Evolutionary conservation across 2,888 invertebrate species (phyloP), one percentile per base, ranked within the genome.

Genomic region (Phaonia tiefii): DNA sequence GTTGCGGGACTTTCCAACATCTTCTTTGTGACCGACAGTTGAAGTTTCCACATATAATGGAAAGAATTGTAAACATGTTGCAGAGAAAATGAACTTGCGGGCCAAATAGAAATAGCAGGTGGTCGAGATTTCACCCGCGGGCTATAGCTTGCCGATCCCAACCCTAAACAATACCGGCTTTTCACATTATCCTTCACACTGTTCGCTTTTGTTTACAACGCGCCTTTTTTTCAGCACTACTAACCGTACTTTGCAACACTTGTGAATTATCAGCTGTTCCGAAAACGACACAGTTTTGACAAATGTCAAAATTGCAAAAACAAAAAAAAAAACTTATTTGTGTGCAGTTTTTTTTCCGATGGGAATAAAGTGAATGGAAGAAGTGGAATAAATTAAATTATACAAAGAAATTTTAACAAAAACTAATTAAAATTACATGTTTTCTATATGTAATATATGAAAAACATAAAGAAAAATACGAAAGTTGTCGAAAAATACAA

Each of bases 301-400:
- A 13, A 83, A 83, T 44, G 84, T 84, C 83, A 84, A 81, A 26
- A 46, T 82, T 69, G 75, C 83, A 76, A 80, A 78, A 79, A 31
- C 3, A 31, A 31, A 31, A 8, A 31, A 31, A 3, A 5, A 8
- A 37, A 72, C 37, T 26, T 46, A 84, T 78, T 79, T 73, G n/a
- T 26, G 65, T 70, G 44, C 37, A 75, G 49, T 31, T 31, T 31
- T 31, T 31, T 31, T 31, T 31, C 31, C 60, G 10, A 46, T 51
- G 79, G 66, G 66, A 82, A 76, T 46, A 46, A 58, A 71, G 31
- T 8, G 8, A 31, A 8, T 31, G 15, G 63, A n/a, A 25, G 31
- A 67, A 69, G 1, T 63, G 26, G 37, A 25, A 46, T 15, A 37
- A 46, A 5, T 15, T n/a, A 56, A 37, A 13, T 5, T 4, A 31